Base-by-base conservation (phyloP, 2,888 invertebrate genomes). In the Diloba caeruleocephala region DNA sequence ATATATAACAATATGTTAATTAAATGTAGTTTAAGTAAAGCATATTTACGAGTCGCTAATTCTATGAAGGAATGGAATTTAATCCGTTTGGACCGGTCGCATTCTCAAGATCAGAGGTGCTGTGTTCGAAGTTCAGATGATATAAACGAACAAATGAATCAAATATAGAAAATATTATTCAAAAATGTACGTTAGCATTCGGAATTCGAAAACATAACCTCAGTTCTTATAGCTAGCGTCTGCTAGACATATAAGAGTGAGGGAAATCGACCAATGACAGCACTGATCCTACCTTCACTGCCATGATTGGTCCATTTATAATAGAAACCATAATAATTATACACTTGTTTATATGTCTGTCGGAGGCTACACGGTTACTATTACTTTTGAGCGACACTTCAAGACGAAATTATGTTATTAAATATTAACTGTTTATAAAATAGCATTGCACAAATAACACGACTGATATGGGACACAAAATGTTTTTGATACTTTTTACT, bases 381-480 rank as follows among this genome's bases (percentile, higher is more conserved):
- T 75, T 76, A 83, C 89, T 89, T 90, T 92, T 92, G 92, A 92
- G 92, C 92, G 90, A 92, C 92, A 92, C 90, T 91, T 92, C 92
- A 92, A 90, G 89, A 87, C 86, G 75, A 78, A 82, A 83, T 89
- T 90, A 85, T 85, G 85, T 89, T 89, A 81, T 79, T 76, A 82
- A 80, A 75, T 76, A 76, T 77, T 69, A 74, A 82, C 85, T 85
- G 81, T 88, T 89, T 86, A 83, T 84, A 85, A 86, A 85, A 87
- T 89, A 88, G 86, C 83, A 80, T 85, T 90, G 92, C 92, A 92
- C 92, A 91, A 92, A 92, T 86, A 87, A 88, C 84, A 88, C 81
- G 92, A 92, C 92, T 92, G 92, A 92, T 84, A 90, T 79, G 92
- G 92, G 92, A 92, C 92, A 91, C 92, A 92, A 88, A 85, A 90